Percentiles rank a stretch among this genome's conserved stretches.
These are phyloP conservation scores for Paralichthys olivaceus DNA, from an alignment of 2,113 vertebrate species.

Conservation along the genomic window DNA sequence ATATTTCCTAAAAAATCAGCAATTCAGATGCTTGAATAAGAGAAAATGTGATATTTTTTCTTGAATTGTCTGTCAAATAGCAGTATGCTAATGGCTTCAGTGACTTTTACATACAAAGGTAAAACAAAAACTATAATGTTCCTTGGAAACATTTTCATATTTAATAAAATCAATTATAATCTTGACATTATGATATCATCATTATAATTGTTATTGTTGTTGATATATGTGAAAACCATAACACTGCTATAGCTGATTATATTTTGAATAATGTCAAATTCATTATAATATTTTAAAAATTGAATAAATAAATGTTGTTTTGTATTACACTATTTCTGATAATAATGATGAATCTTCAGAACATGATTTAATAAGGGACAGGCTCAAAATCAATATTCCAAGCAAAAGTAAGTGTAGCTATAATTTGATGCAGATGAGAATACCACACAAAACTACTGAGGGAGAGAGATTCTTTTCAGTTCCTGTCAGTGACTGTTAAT, in stretches of 20 bases:
- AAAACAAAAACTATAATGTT: not conserved
- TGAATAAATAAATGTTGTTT: constrained; percentile 31
- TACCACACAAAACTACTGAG: constrained; percentile 17
- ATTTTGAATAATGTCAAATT: constrained; percentile 39
- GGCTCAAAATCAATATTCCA: constrained; percentile 60
- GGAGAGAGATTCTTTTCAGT: not conserved
- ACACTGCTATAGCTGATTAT: constrained; percentile 31
- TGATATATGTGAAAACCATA: constrained; percentile 12
- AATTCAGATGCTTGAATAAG: not conserved
- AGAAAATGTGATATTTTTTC: not conserved
- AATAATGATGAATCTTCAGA: constrained; percentile 46
- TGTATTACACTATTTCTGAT: constrained; percentile 52
- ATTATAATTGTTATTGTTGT: not conserved
- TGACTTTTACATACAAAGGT: not conserved
- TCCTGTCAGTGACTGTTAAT: constrained; percentile 61
- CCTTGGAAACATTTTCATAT: too few species aligned
- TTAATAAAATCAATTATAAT: too few species aligned
- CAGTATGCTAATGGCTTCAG: not conserved
- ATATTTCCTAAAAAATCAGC: too few species aligned
- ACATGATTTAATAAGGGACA: constrained; percentile 53
- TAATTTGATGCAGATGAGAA: constrained; percentile 55
- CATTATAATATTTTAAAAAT: constrained; percentile 49
- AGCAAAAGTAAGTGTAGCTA: constrained; percentile 26
- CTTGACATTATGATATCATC: too few species aligned
- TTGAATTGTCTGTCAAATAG: not conserved